Evolutionary conservation across 1,140 invertebrate genomes (phyloP).

Genomic region (Cardiocondyla obscurior): DNA sequence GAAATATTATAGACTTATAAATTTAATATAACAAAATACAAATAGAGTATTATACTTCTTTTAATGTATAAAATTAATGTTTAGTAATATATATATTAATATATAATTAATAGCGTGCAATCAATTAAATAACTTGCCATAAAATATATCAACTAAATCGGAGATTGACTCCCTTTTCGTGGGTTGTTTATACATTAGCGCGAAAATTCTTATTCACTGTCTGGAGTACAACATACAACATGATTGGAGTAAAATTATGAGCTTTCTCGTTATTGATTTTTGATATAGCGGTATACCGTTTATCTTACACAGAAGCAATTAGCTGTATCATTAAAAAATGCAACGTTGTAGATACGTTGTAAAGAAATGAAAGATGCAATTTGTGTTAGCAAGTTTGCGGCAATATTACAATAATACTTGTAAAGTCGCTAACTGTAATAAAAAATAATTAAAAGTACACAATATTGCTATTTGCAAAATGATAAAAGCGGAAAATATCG

Average conservation of each 20-base stretch:
- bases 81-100: too few species aligned
- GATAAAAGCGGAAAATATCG: neutral
- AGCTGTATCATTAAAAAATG: neutral
- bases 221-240: too few species aligned
- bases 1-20: neutral
- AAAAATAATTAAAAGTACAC: neutral
- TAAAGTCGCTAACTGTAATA: neutral
- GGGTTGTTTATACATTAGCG: neutral
- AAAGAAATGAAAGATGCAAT: neutral
- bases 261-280: conserved; percentile 28
- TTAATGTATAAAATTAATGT: neutral
- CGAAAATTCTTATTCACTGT: neutral
- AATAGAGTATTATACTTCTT: neutral
- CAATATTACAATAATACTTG: neutral
- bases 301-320: neutral
- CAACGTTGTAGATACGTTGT: neutral
- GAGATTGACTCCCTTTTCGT: neutral
- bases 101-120: neutral
- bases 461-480: neutral
- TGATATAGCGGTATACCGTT: neutral
- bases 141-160: neutral
- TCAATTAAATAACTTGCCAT: neutral
- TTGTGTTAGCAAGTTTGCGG: neutral
- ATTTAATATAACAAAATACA: neutral
- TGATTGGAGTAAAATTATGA: conserved; percentile 8